These are phyloP conservation scores for Abrostola triplasia DNA, from an alignment of 2,888 invertebrate genomes.

Conservation along the genomic window DNA sequence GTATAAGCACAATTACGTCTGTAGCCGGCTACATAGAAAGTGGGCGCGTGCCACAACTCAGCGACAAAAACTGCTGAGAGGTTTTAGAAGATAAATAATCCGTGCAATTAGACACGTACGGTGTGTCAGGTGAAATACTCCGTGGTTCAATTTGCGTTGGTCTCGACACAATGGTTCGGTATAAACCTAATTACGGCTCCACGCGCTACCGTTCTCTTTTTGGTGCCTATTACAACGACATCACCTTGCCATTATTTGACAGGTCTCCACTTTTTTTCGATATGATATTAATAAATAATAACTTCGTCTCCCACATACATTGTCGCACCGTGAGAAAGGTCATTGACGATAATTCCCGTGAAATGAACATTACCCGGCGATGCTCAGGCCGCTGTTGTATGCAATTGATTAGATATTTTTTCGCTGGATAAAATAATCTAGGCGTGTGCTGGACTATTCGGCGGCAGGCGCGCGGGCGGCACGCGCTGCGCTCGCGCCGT, in stretches of 20 bases:
- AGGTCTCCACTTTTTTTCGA: slow-evolving; percentile 42
- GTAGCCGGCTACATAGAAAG: slow-evolving; percentile 80
- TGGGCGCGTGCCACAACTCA: slow-evolving; percentile 80
- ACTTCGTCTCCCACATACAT: slow-evolving; percentile 53
- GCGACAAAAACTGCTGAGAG: slow-evolving; percentile 78
- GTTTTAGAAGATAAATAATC: slow-evolving; percentile 82
- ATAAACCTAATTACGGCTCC: slow-evolving; percentile 78
- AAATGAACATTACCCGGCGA: slow-evolving; percentile 50
- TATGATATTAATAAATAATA: slow-evolving; percentile 37
- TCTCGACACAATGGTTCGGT: slow-evolving; percentile 73
- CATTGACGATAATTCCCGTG: slow-evolving; percentile 47
- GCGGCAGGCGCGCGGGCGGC: slow-evolving; percentile 59
- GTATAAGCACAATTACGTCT: slow-evolving; percentile 81
- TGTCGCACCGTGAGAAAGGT: slow-evolving; percentile 52
- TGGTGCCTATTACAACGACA: slow-evolving; percentile 63
- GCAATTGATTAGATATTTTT: slow-evolving; percentile 65
- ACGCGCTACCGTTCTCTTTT: slow-evolving; percentile 72
- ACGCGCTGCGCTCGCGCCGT: slow-evolving; percentile 75
- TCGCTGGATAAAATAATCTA: slow-evolving; percentile 71
- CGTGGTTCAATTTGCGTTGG: slow-evolving; percentile 80
- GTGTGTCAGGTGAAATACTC: slow-evolving; percentile 81
- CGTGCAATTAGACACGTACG: slow-evolving; percentile 86
- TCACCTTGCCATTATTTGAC: slow-evolving; percentile 40
- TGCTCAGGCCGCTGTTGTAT: slow-evolving; percentile 39
- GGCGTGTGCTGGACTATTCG: slow-evolving; percentile 57